These are phyloP conservation scores for Amblyjoppa proteus DNA, from an alignment of 2,888 invertebrate genomes.

Conservation along the genomic window DNA sequence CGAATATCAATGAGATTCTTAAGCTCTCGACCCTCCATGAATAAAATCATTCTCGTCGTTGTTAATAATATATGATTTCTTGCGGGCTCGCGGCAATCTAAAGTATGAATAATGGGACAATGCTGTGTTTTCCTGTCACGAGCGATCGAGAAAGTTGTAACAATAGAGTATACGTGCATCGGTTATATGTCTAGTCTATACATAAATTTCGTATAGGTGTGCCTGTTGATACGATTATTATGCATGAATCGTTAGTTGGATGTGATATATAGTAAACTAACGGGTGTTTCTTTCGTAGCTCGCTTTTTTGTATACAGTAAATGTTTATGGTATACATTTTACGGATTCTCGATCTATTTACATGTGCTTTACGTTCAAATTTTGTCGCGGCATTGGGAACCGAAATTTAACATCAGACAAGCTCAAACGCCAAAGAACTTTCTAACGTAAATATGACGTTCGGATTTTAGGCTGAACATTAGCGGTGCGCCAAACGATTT, in stretches of 20 bases:
- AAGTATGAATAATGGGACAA: constrained; percentile 29
- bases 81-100: constrained; percentile 22
- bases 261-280: not conserved
- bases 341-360: not conserved
- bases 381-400: not conserved
- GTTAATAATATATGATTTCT: constrained; percentile 12
- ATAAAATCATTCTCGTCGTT: not conserved
- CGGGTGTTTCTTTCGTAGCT: not conserved
- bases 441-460: not conserved
- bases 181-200: not conserved
- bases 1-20: constrained; percentile 17
- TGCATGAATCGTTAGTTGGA: constrained; percentile 23
- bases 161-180: not conserved
- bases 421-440: not conserved
- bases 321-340: not conserved
- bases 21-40: constrained; percentile 15
- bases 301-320: not conserved
- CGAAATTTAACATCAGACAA: not conserved
- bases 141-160: constrained; percentile 22
- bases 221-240: constrained; percentile 7
- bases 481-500: constrained; percentile 2
- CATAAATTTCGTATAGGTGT: not conserved
- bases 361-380: not conserved
- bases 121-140: not conserved
- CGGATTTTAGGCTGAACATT: too few relatives aligned